Conservation (phyloP, 2,113 vertebrate genomes). For the Polypterus senegalus region DNA sequence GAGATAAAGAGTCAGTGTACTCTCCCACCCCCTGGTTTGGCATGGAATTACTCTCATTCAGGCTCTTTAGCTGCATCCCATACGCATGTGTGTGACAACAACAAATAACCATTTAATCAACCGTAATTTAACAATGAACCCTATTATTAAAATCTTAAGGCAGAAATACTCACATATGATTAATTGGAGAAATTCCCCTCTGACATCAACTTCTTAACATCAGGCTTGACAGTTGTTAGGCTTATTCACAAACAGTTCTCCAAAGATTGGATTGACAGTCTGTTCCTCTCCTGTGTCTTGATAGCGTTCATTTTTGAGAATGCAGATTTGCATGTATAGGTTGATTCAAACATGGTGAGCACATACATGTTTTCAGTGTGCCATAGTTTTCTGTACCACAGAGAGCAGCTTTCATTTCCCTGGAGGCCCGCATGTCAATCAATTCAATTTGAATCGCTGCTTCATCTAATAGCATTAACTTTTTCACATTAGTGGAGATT, state of each 20-base stretch:
- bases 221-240: background rate
- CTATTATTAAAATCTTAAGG: too few relatives aligned
- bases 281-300: constrained; percentile 6
- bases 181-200: constrained; percentile 8
- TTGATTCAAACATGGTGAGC: constrained; percentile 8
- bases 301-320: constrained; percentile 6
- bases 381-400: background rate
- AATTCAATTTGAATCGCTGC: constrained; percentile 4
- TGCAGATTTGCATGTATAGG: constrained; percentile 4
- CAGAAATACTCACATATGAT: background rate
- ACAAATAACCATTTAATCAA: too few relatives aligned
- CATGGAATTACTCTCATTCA: too few relatives aligned
- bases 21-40: too few relatives aligned
- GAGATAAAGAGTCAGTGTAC: too few relatives aligned
- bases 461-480: constrained; percentile 1
- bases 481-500: background rate
- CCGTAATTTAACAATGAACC: too few relatives aligned
- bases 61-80: too few relatives aligned
- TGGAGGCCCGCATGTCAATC: constrained; percentile 2
- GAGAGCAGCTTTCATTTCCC: background rate
- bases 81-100: too few relatives aligned
- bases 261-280: background rate
- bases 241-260: constrained; percentile 5
- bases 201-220: constrained; percentile 6
- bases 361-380: constrained; percentile 3